Conservation (phyloP, 2,888 invertebrate genomes). For the Ichneumoninae sp. region DNA sequence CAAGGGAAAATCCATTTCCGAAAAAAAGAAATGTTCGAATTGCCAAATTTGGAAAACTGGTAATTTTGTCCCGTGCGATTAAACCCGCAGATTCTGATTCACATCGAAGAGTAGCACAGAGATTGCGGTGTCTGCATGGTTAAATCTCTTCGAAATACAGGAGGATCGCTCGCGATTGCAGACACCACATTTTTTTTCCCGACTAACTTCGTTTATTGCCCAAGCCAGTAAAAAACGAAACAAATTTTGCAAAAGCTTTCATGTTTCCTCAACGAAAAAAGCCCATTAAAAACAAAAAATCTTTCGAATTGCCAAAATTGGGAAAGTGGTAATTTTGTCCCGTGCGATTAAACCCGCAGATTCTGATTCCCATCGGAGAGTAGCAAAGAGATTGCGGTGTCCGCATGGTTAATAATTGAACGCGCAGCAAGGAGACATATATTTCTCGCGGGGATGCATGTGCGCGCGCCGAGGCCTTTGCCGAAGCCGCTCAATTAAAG, state of each 20-base stretch:
- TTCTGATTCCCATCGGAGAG: constrained; percentile 22
- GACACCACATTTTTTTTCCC: constrained; percentile 28
- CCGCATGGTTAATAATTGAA: constrained; percentile 27
- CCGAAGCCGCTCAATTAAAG: constrained; percentile 74
- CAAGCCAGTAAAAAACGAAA: not conserved
- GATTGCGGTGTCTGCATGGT: not conserved
- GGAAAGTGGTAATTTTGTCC: not conserved
- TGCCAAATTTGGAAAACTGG: not conserved
- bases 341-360: not conserved
- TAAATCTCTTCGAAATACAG: constrained; percentile 29
- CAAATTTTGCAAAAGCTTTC: too few species aligned
- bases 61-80: not conserved
- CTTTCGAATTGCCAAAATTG: not conserved
- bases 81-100: not conserved
- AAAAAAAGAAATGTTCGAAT: not conserved
- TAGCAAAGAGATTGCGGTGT: not conserved
- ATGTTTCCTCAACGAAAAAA: too few species aligned
- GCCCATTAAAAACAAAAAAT: not conserved
- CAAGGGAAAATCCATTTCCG: too few species aligned
- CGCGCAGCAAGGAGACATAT: constrained; percentile 35
- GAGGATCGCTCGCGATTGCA: constrained; percentile 51
- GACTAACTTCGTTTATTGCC: not conserved
- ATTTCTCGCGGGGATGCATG: constrained; percentile 35
- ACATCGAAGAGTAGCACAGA: constrained; percentile 1
- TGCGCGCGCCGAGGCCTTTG: constrained; percentile 47